Base-by-base conservation (phyloP, 30 jellyfish, hydroid and myxozoan species). In the Cassiopea xamachana region DNA sequence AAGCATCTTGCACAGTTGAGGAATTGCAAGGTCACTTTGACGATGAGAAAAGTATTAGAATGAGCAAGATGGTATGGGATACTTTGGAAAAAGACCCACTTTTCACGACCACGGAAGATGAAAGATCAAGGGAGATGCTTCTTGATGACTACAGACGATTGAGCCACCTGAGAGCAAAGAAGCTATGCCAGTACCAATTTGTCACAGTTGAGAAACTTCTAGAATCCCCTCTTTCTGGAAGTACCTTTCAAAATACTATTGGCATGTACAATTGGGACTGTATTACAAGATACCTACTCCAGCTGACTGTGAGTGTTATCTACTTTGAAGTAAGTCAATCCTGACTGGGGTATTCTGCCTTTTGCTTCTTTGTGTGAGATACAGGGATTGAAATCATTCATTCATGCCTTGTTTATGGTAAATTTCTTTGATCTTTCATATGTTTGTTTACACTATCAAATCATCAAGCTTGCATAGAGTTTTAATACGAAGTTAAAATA, bases 71-170 rank as follows among this genome's bases (percentile, higher is more conserved):
- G 39, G 75, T 76, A 27, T 90, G 80, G 87, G 44, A 87, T 14
- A 86, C 97, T 60, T 79, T 94, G 60, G 97, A 90, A 67, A 86
- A 86, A 62, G 98, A 94, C 51, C 97, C 97, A 73, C 86, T 90
- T 15, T 94, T 90, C 88, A 64, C 69, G 46, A 69, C 77, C 8
- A 88, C 87, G 3, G 91, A 90, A n/a, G 83, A 62, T 1, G 93
- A 86, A 45, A 48, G 59, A 2, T 72, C 91, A 1, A 94, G 92
- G 6, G 79, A 81, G 27, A 73, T 94, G 93, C 13, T 71, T 19
- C 61, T 94, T 17, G 97, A 91, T 45, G 97, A 86, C 46, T 85
- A 55, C 85, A 73, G 97, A 69, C 96, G 51, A 59, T 75, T 90
- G 4, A 59, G 82, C 43, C 94, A 82, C 58, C n/a, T 84, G 64